Base-by-base conservation (phyloP, 2,888 invertebrate genomes). In the Drosophila ochracea region DNA sequence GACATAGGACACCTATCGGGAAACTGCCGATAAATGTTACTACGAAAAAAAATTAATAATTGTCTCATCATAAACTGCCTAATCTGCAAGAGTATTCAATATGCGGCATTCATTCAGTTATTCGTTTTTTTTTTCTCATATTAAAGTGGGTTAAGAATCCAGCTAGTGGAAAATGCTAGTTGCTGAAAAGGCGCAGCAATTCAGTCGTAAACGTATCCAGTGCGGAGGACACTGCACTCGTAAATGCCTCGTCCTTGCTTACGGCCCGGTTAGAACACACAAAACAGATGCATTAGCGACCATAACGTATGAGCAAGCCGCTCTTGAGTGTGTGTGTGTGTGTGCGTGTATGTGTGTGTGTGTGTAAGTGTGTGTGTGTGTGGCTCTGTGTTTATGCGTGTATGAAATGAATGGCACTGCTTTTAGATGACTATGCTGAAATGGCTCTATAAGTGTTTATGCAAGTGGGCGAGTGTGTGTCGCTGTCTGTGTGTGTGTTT, bases 281-380 rank as follows among this genome's bases (percentile, higher is more conserved):
- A 83, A 89, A 89, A 85, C 88, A 87, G 87, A 87, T 80, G 85
- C 90, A 87, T 87, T 87, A 87, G 87, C 87, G 87, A 72, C 90
- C 84, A 79, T 72, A 78, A 76, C 89, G 73, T 83, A 81, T 69
- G 78, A 72, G 77, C 73, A 62, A 47, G 68, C 60, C 59, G 49
- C 72, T 47, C 73, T 75, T 63, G n/a, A 60, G 57, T 60, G 62
- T 57, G 63, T 54, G 66, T 58, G 35, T 1, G n/a, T n/a, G n/a
- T n/a, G n/a, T n/a, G n/a, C 35, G 43, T 43, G 57, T 65, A n/a
- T 30, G 5, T 47, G 30, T 43, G 57, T 33, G 54, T 67, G 39
- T 30, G 41, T 58, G 49, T 31, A 37, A 11, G 9, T 7, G 13
- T 21, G 13, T 43, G 21, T 5, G 6, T 43, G 43, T 41, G 2